phyloP scores from a whole-genome alignment of 2,113 vertebrate genomes.

The Mesoclemmys tuberculata region DNA sequence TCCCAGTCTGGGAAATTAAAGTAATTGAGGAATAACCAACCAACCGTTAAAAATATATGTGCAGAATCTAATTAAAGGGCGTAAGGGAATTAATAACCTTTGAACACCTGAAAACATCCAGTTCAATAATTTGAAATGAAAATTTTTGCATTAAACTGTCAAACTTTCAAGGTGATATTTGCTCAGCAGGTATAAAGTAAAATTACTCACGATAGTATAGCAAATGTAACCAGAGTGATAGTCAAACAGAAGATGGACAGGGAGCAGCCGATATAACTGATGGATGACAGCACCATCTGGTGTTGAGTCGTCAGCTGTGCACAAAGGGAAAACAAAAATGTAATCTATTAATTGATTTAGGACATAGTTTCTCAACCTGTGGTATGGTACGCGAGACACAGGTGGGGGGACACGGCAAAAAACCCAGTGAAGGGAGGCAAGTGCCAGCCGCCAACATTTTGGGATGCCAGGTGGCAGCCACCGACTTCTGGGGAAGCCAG shows the following conservation, averaged over 20 bases:
- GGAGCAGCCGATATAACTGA: conserved; percentile 94
- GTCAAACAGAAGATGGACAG: conserved; percentile 92
- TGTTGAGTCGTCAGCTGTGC: conserved; percentile 86
- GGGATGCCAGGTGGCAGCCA: too few relatives aligned
- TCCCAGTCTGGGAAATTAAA: conserved; percentile 31
- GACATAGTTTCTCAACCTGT: too few relatives aligned
- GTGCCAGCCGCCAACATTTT: too few relatives aligned
- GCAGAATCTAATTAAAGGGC: conserved; percentile 52
- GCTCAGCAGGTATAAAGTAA: conserved; percentile 5
- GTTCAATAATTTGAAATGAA: neutral
- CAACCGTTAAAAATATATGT: conserved; percentile 40
- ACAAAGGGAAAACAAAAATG: neutral
- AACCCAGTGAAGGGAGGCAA: too few relatives aligned
- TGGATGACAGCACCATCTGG: conserved; percentile 94
- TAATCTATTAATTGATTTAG: neutral
- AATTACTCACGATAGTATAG: conserved; percentile 93
- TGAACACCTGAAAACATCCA: conserved; percentile 17
- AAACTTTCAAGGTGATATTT: neutral
- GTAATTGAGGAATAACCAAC: conserved; percentile 39
- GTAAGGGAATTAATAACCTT: conserved; percentile 57
- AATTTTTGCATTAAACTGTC: neutral
- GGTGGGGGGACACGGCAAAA: too few relatives aligned
- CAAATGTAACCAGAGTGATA: conserved; percentile 94
- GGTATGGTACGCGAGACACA: too few relatives aligned
- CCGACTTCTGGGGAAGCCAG: too few relatives aligned